Evolutionary conservation across 30 jellyfish, hydroid and myxozoan genomes (phyloP), one percentile per base, ranked within the genome.

Genomic region (Sanderia malayensis): DNA sequence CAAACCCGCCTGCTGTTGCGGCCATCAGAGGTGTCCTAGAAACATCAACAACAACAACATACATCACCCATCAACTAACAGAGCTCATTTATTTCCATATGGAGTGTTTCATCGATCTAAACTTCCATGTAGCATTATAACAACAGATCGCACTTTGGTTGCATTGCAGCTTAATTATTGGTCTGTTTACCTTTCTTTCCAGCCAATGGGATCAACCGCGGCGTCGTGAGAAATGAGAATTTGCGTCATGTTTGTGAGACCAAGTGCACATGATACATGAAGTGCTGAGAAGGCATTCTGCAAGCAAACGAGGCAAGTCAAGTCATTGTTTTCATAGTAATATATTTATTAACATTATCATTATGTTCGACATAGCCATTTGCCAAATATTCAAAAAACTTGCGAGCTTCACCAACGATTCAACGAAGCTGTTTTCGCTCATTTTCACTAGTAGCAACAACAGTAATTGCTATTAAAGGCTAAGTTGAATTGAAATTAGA

Each of bases 11-110:
- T 9, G 64, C 64, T 2, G 18, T 24, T 9, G 64, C 64, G 6
- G 64, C 64, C 64, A 49, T 49, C 64, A 49, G 18, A 7, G 64
- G 64, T 49, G 64, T 49, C 18, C 64, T 49, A 24, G 18, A 15
- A 19, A 49, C 18, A 49, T 4, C 23, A 15, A 41, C 55, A 15
- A 41, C 15, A 41, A 41, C 8, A 41, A 41, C 15, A 41, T 15
- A 41, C 55, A 8, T 15, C 8, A 41, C 15, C 55, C 15, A 6
- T 41, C 8, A 6, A 41, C 15, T 8, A 41, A 41, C 55, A 8
- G 11, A 41, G 55, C 15, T 41, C 15, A 15, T 41, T 41, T 6
- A 41, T 41, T 41, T 41, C 11, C 15, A 41, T 15, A 6, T 41
- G 11, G 8, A 41, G 8, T 8, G 15, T 8, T 41, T 6, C 55